Base-by-base conservation (phyloP, 2,113 vertebrate genomes). In the Callocephalon fimbriatum region DNA sequence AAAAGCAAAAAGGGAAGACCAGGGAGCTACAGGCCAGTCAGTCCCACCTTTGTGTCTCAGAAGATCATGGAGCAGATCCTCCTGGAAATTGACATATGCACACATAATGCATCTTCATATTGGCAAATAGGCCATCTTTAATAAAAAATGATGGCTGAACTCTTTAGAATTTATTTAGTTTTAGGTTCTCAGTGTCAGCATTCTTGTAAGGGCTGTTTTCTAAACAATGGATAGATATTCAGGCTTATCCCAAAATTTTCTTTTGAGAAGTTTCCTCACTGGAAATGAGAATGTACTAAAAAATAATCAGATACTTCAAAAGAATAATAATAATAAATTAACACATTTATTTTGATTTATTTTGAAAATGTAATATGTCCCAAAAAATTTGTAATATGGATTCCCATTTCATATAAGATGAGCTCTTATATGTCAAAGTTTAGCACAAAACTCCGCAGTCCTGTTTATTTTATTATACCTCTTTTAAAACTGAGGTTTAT, bases 331-430 rank as follows among this genome's bases (percentile, higher is more conserved):
- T 38, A 38, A 31, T 25, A 54, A 62, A 59, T 35, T 40, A 51
- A 6, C 6, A 21, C 0, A 0, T 83, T 77, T 2, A 65, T 75
- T 62, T 88, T 87, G 7, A 50, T 51, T 76, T 58, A 29, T 35
- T 45, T 1, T 2, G 1, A 72, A 87, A 79, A 63, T 31, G 1
- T 18, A 25, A 2, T 35, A 12, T 53, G 70, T n/a, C 5, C 0
- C 6, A 1, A 0, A 5, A 53, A 37, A 32, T 16, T 37, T 40
- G 5, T 40, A 42, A 66, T 8, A 50, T 58, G 2, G 3, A 31
- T 54, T 93, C 6, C 10, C 29, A 22, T 58, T 58, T n/a, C 54
- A 58, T 15, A 56, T n/a, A 78, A 31, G 7, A 47, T 51, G 25
- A 89, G 6, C 4, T 78, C 15, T 85, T 51, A 18, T 8, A 38